Percentiles rank a stretch among this genome's conserved stretches.
phyloP scores from a whole-genome alignment of 2,113 vertebrate species.

The Takifugu flavidus region DNA sequence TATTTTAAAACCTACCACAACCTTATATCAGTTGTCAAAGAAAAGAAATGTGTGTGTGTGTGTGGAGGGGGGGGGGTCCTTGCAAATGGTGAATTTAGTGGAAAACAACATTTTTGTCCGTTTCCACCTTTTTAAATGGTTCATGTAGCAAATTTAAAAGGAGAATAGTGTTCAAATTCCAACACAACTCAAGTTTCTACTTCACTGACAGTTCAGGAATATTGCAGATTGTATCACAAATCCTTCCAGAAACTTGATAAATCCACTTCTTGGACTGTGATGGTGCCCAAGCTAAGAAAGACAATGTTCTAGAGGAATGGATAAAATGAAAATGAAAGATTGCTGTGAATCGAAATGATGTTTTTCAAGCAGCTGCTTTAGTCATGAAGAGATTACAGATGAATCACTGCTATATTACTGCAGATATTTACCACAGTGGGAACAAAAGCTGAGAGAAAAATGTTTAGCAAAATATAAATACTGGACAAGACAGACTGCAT shows the following conservation, averaged over 20 bases:
- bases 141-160: no score
- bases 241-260: no score
- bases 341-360: neutral
- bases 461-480: neutral
- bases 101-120: no score
- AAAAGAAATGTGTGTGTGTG: no score
- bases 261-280: no score
- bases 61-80: no score
- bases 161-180: no score
- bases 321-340: neutral
- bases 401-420: neutral
- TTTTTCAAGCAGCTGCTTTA: neutral
- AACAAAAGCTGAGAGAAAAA: neutral
- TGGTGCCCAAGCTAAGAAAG: neutral
- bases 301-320: neutral
- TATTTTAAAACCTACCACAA: slow-evolving; percentile 31
- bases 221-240: no score
- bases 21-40: slow-evolving; percentile 1
- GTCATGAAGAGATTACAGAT: neutral
- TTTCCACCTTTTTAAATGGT: no score
- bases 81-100: no score
- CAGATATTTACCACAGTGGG: neutral
- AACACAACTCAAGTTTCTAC: no score
- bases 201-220: no score
- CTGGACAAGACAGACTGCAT: slow-evolving; percentile 11